These are phyloP conservation scores for Oryzias celebensis DNA, from an alignment of 2,113 vertebrate species.

Conservation along the genomic window DNA sequence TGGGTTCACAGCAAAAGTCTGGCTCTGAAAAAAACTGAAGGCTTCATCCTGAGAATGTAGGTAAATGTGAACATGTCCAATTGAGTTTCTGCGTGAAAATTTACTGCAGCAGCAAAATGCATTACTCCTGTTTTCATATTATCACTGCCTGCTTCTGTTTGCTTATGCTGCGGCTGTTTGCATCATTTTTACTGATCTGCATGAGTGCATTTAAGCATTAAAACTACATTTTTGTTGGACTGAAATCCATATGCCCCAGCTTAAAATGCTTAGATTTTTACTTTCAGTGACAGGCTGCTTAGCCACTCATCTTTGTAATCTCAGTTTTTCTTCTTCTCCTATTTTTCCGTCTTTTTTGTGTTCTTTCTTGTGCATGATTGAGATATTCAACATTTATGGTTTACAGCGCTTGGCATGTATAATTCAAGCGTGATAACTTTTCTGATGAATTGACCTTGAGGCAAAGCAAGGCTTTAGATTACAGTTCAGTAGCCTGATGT, in stretches of 20 bases:
- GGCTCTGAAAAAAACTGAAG: slow-evolving; percentile 63
- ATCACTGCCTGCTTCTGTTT: too few species aligned
- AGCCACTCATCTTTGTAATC: slow-evolving; percentile 8
- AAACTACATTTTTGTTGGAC: slow-evolving; percentile 18
- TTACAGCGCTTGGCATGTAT: slow-evolving; percentile 68
- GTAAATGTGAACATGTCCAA: slow-evolving; percentile 47
- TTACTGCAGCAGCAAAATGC: too few species aligned
- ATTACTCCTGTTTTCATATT: too few species aligned
- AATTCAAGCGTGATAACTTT: slow-evolving; percentile 67
- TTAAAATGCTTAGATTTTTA: slow-evolving; percentile 24
- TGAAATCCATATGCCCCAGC: slow-evolving; percentile 22
- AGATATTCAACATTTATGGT: slow-evolving; percentile 65
- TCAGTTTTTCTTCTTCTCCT: slow-evolving; percentile 9
- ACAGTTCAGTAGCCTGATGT: slow-evolving; percentile 60
- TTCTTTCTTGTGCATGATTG: slow-evolving; percentile 32
- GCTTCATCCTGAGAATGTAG: slow-evolving; percentile 57
- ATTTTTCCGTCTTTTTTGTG: slow-evolving; percentile 9
- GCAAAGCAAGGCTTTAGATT: slow-evolving; percentile 63
- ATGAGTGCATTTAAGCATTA: slow-evolving; percentile 8
- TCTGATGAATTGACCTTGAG: slow-evolving; percentile 68
- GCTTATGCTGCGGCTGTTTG: too few species aligned
- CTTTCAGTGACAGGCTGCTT: slow-evolving; percentile 20
- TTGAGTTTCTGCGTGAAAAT: slow-evolving; percentile 27
- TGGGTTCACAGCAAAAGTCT: slow-evolving; percentile 64
- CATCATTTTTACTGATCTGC: neutral